These are phyloP conservation scores for Coenobita brevimanus DNA, from an alignment of 1,140 invertebrate species.

Conservation along the genomic window DNA sequence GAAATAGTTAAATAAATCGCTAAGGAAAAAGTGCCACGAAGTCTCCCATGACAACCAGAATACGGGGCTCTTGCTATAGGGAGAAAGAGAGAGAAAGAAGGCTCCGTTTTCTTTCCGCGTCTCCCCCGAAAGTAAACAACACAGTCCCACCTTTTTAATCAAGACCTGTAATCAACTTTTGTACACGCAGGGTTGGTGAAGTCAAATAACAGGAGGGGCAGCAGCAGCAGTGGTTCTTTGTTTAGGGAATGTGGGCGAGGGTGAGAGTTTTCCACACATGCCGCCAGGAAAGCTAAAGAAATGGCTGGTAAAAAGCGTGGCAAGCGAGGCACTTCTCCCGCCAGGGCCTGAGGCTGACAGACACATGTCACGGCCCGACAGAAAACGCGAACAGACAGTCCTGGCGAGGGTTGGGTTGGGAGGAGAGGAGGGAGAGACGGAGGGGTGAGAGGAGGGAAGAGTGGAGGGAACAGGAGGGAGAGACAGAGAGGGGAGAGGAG, in stretches of 20 bases:
- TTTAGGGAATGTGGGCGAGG: neutral
- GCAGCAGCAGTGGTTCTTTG: too few species aligned
- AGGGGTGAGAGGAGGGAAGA: neutral
- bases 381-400: conserved; percentile 63
- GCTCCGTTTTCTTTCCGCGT: neutral
- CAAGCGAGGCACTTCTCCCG: conserved; percentile 62
- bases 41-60: too few species aligned
- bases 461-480: neutral
- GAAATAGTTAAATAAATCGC: too few species aligned
- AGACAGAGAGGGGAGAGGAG: neutral
- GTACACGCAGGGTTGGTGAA: neutral
- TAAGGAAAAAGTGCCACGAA: too few species aligned
- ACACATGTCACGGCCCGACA: conserved; percentile 64
- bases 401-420: conserved; percentile 18
- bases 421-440: neutral
- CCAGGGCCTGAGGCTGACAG: conserved; percentile 63
- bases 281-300: conserved; percentile 61
- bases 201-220: neutral
- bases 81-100: neutral
- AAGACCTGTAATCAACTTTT: neutral
- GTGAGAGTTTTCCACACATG: neutral
- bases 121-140: neutral
- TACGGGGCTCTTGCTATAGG: too few species aligned
- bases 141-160: neutral
- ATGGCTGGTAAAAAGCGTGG: conserved; percentile 58